A percentile compares a stretch with the other conserved stretches of the same genome.
phyloP scores from a whole-genome alignment of 2,797 vertebrate genomes.

The Kryptopterus vitreolus region DNA sequence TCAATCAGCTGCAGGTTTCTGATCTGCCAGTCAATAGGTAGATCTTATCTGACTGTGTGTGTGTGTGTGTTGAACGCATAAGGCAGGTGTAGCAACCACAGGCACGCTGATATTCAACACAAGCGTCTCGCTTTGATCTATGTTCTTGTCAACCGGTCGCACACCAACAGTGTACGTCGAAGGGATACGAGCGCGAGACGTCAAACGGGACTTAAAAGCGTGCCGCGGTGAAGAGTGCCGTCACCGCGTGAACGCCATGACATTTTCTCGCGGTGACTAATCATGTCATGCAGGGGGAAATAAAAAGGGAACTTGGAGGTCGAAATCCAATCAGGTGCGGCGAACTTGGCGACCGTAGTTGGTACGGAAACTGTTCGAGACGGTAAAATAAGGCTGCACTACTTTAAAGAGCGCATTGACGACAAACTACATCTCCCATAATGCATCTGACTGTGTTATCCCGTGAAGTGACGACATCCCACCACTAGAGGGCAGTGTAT shows the following conservation, averaged over 20 bases:
- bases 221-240: background rate
- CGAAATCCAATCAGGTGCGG: too few relatives aligned
- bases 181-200: background rate
- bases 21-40: constrained; percentile 4
- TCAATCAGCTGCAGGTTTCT: constrained; percentile 23
- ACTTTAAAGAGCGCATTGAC: too few relatives aligned
- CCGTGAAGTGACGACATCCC: too few relatives aligned
- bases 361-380: too few relatives aligned
- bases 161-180: constrained; percentile 30
- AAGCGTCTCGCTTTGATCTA: constrained; percentile 66
- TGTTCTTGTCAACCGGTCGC: constrained; percentile 55
- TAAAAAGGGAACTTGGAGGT: background rate
- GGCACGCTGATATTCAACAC: constrained; percentile 57
- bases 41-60: constrained; percentile 18
- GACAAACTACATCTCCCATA: too few relatives aligned
- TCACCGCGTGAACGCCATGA: background rate
- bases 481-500: too few relatives aligned
- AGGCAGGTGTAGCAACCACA: constrained; percentile 54
- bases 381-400: too few relatives aligned
- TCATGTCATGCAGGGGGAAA: background rate
- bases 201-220: background rate
- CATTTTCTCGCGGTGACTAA: background rate
- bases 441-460: too few relatives aligned
- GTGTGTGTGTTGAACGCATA: constrained; percentile 11
- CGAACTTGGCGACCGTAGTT: too few relatives aligned